Conservation (phyloP, 1,140 invertebrate species). For the Drosophila pachea region DNA sequence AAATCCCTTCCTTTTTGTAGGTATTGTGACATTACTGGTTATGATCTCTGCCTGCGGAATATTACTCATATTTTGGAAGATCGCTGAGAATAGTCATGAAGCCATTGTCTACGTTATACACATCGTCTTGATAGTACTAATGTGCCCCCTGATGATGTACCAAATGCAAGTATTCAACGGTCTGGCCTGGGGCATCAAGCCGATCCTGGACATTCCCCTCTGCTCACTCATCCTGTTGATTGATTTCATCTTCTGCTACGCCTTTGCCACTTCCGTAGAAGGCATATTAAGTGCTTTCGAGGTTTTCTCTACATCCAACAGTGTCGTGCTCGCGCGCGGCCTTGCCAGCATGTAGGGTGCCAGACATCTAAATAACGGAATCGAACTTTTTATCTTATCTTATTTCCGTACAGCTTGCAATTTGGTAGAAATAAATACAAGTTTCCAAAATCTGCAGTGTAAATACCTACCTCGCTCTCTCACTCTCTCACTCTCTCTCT, state of each 20-base stretch:
- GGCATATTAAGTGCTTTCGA: background rate
- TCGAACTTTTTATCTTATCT: too few relatives aligned
- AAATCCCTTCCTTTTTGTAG: background rate
- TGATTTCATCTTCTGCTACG: slow-evolving; percentile 43
- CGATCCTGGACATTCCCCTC: slow-evolving; percentile 40
- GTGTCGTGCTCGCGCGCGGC: too few relatives aligned
- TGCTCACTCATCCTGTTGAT: slow-evolving; percentile 42
- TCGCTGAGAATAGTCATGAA: background rate
- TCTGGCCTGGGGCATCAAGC: background rate
- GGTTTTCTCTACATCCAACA: background rate
- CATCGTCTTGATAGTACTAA: slow-evolving; percentile 5
- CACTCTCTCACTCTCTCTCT: background rate
- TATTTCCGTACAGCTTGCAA: background rate
- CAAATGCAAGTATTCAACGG: slow-evolving; percentile 51
- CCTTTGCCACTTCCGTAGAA: background rate
- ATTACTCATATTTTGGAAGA: background rate
- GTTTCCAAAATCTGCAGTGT: background rate
- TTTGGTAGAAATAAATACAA: background rate
- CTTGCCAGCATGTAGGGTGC: background rate
- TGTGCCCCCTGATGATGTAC: slow-evolving; percentile 44
- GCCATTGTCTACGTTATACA: background rate
- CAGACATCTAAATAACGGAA: too few relatives aligned
- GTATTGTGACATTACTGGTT: background rate
- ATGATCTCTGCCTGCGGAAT: background rate
- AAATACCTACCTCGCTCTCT: background rate